These are phyloP conservation scores for Salvelinus namaycush DNA, from an alignment of 2,113 vertebrate genomes.

Conservation along the genomic window DNA sequence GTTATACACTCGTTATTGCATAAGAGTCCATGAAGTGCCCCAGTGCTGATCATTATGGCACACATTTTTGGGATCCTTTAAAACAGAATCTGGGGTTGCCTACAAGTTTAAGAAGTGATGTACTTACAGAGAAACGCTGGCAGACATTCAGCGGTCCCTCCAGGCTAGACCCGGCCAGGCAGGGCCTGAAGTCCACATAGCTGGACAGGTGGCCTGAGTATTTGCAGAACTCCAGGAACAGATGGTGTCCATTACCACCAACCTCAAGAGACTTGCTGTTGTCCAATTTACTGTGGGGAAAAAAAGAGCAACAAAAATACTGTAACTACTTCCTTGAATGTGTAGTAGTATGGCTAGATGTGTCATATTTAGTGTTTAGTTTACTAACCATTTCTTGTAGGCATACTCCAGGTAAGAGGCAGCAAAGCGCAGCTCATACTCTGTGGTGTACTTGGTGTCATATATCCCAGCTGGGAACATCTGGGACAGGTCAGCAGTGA, in stretches of 20 bases:
- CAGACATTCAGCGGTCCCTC: constrained; percentile 65
- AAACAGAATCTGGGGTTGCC: not conserved
- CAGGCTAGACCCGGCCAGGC: constrained; percentile 40
- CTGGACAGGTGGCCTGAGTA: constrained; percentile 70
- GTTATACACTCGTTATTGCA: no score
- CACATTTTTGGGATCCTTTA: not conserved
- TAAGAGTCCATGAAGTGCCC: no score
- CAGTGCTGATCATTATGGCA: no score
- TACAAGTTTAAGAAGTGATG: not conserved
- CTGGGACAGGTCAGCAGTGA: constrained; percentile 89
- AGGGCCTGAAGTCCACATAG: constrained; percentile 83
- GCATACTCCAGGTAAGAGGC: constrained; percentile 96
- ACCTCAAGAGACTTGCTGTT: constrained; percentile 73
- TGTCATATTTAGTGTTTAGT: not conserved
- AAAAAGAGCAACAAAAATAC: no score
- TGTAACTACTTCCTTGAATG: no score
- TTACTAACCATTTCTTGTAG: constrained; percentile 87
- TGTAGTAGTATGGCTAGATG: no score
- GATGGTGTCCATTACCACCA: constrained; percentile 45
- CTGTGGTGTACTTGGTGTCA: constrained; percentile 91
- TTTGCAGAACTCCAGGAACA: constrained; percentile 80
- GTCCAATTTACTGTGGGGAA: constrained; percentile 76
- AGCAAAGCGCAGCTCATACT: constrained; percentile 87
- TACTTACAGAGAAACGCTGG: constrained; percentile 81
- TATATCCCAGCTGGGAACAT: constrained; percentile 96